Percentiles rank a stretch among this genome's conserved stretches.
These are phyloP conservation scores for Drosophila mojavensis DNA, from an alignment of 1,140 invertebrate genomes.

Conservation along the genomic window DNA sequence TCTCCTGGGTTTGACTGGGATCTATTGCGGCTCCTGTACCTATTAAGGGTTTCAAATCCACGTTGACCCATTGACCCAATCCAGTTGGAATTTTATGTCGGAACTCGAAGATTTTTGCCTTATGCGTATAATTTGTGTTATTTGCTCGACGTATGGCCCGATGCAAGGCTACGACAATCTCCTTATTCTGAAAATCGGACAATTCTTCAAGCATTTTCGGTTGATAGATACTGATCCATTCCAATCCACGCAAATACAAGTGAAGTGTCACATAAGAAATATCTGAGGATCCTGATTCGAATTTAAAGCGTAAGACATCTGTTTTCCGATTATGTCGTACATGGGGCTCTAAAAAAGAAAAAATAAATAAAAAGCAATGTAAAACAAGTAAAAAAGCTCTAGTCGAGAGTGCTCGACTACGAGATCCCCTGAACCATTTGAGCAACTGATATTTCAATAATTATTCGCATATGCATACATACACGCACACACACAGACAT, in stretches of 20 bases:
- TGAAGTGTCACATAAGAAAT: constrained; percentile 69
- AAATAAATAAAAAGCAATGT: background rate
- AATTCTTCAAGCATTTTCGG: constrained; percentile 57
- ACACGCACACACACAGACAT: too few relatives aligned
- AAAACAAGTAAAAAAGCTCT: too few relatives aligned
- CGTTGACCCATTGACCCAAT: constrained; percentile 88
- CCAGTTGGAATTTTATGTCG: constrained; percentile 77
- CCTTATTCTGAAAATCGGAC: constrained; percentile 29
- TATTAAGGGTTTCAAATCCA: constrained; percentile 91
- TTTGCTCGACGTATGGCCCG: constrained; percentile 44
- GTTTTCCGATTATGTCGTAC: constrained; percentile 55
- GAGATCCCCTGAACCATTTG: too few relatives aligned
- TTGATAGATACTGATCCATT: constrained; percentile 65
- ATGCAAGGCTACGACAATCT: constrained; percentile 63
- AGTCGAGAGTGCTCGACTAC: too few relatives aligned
- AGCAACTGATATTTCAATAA: too few relatives aligned
- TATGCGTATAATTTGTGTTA: constrained; percentile 62
- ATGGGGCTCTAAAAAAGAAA: constrained; percentile 34
- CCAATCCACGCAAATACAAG: constrained; percentile 66
- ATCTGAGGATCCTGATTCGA: constrained; percentile 56
- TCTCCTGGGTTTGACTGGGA: constrained; percentile 89
- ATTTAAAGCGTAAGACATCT: constrained; percentile 66
- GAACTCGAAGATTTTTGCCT: constrained; percentile 66
- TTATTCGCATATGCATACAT: too few relatives aligned
- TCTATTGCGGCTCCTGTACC: constrained; percentile 85